Percentiles rank a stretch among this genome's conserved stretches.
These are phyloP conservation scores for Siniperca chuatsi DNA, from an alignment of 2,113 vertebrate genomes.

Conservation along the genomic window DNA sequence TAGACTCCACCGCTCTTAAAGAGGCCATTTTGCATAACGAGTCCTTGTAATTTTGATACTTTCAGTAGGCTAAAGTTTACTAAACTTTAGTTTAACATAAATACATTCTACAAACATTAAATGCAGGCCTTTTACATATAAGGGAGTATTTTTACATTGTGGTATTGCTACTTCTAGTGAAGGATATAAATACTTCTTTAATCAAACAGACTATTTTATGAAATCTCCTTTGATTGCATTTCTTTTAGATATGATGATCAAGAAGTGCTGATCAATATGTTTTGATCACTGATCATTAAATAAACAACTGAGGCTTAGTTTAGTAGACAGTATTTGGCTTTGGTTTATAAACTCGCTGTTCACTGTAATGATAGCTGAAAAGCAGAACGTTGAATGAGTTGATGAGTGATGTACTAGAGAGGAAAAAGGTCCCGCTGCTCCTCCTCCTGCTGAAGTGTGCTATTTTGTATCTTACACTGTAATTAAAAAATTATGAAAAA, in stretches of 20 bases:
- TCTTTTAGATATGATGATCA: background rate
- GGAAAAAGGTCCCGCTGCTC: constrained; percentile 10
- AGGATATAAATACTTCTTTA: background rate
- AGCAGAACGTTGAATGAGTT: background rate
- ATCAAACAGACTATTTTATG: constrained; percentile 16
- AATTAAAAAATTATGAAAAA: constrained; percentile 17
- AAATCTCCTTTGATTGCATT: background rate
- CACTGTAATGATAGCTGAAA: background rate
- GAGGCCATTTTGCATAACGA: background rate
- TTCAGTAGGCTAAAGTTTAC: background rate
- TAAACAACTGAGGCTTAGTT: background rate
- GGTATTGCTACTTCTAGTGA: background rate
- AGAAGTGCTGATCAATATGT: background rate
- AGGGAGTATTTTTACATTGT: background rate
- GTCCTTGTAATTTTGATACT: background rate
- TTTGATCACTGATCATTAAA: background rate
- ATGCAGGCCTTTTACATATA: background rate
- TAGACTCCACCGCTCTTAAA: no score
- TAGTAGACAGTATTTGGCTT: background rate
- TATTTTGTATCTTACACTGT: background rate
- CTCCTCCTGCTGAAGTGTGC: constrained; percentile 5
- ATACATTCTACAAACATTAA: background rate
- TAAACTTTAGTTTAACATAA: background rate
- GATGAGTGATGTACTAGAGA: background rate
- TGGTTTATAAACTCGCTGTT: background rate